phyloP scores from a whole-genome alignment of 2,113 vertebrate species.

The Elachura formosa region DNA sequence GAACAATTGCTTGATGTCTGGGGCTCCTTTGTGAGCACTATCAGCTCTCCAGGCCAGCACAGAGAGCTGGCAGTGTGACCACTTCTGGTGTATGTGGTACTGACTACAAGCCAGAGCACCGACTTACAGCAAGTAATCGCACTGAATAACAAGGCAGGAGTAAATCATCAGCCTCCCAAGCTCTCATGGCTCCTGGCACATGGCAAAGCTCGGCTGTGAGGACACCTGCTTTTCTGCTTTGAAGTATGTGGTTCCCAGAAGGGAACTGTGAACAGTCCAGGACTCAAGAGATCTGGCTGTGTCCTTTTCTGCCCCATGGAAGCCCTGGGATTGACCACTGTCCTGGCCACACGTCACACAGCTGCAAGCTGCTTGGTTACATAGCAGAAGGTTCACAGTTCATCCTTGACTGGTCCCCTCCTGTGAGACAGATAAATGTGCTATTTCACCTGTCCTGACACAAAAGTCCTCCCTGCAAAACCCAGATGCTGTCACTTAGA shows the following conservation, averaged over 20 bases:
- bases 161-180: background rate
- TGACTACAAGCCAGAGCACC: background rate
- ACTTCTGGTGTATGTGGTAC: accelerated
- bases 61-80: background rate
- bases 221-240: background rate
- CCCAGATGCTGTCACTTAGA: background rate
- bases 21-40: background rate
- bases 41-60: background rate
- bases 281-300: background rate
- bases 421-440: accelerated
- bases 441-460: background rate
- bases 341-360: background rate
- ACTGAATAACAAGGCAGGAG: background rate
- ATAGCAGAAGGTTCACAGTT: background rate
- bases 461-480: background rate
- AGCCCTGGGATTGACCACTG: background rate
- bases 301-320: background rate
- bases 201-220: background rate
- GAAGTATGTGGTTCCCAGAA: background rate
- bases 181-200: background rate
- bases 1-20: background rate
- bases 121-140: background rate
- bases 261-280: background rate
- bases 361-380: background rate
- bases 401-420: background rate